Evolutionary conservation across 35 echinoderm and acorn worm genomes (phyloP), one percentile per base, ranked within the genome.

Genomic region (Eucidaris tribuloides): DNA sequence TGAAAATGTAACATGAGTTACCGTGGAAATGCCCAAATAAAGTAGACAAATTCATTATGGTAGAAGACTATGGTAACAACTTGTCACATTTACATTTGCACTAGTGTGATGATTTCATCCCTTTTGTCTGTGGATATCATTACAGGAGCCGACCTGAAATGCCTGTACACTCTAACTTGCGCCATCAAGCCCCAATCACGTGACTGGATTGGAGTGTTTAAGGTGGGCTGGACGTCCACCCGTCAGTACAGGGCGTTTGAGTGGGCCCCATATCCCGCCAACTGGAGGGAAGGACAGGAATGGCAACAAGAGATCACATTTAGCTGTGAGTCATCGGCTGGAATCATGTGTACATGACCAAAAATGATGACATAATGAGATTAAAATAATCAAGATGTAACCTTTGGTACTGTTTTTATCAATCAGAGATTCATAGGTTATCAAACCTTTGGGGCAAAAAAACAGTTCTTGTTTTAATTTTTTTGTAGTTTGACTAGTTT

Each of bases 161-260:
- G 90, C 60, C 81, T 81, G 41, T 99, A 99, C 80, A 90, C 91
- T n/a, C 66, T 99, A 39, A 93, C 96, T 11, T 38, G 76, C 19
- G 61, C 86, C 25, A 89, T 99, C 23, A 79, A 81, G 29, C 96
- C 96, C 23, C 84, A 77, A 31, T 42, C 83, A 32, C 62, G 87
- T 40, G 96, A 99, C 71, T 99, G 91, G 86, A 78, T 99, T 43
- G 96, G 84, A 36, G 72, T 99, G 19, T 99, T 93, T 52, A 99
- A 99, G 60, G 91, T 99, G 13, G 96, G 96, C 14, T 99, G 96
- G 96, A 93, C 74, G 29, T 93, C 96, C 22, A 86, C 83, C 79
- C 63, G 90, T 45, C 84, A 91, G 60, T 93, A 99, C 60, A 11
- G 74, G 40, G 89, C 96, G 24, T 99, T 90, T 85, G 90, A 99